Conservation (phyloP, 2,113 vertebrate genomes). For the Hucho hucho region DNA sequence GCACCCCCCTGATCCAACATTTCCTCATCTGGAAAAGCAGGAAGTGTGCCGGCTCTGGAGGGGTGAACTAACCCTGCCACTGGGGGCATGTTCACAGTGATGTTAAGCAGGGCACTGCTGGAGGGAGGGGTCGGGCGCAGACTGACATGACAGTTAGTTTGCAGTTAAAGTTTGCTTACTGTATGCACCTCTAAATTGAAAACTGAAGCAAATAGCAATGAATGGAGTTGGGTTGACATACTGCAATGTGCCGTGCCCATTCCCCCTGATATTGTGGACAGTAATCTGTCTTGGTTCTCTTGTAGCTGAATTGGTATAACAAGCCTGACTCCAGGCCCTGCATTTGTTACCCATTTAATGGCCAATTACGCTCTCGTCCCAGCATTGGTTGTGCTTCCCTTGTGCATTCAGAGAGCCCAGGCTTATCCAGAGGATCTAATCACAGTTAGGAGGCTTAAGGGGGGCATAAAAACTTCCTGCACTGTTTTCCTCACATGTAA, state of each 20-base stretch:
- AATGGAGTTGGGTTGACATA: too few species aligned
- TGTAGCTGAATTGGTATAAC: not conserved
- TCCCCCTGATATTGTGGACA: not conserved
- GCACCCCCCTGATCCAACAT: not conserved
- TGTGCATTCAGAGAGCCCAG: not conserved
- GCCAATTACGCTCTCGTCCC: not conserved
- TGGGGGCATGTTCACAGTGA: conserved; percentile 9
- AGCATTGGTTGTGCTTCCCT: not conserved
- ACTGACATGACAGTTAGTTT: not conserved
- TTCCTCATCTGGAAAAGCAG: conserved; percentile 41
- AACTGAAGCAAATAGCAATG: too few species aligned
- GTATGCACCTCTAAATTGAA: too few species aligned
- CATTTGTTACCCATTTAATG: conserved; percentile 16
- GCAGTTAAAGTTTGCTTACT: not conserved
- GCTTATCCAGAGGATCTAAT: conserved; percentile 32
- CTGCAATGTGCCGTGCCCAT: not conserved
- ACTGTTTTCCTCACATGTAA: conserved; percentile 27
- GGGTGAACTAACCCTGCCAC: conserved; percentile 7
- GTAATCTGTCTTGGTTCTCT: not conserved
- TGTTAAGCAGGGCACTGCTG: conserved; percentile 1
- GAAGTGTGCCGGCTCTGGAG: conserved; percentile 14
- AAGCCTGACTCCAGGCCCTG: not conserved
- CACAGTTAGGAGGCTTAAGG: conserved; percentile 21
- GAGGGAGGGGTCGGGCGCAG: not conserved
- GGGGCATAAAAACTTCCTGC: conserved; percentile 38